Conservation (phyloP, 2,888 invertebrate species). For the Tinea pellionella region DNA sequence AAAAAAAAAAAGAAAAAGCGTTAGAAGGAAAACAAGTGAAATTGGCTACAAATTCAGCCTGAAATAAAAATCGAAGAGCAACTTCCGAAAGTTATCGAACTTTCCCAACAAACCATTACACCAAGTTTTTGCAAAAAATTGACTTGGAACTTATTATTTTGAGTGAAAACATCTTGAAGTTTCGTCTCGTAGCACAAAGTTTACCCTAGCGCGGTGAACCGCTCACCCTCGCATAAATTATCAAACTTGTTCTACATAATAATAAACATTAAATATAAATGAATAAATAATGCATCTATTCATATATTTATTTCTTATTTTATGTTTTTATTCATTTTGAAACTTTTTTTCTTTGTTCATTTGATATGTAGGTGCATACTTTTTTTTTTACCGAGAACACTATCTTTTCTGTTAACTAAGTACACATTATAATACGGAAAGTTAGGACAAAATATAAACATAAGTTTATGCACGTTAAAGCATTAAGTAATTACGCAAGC, state of each 20-base stretch:
- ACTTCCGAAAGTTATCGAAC: slow-evolving; percentile 68
- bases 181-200: slow-evolving; percentile 41
- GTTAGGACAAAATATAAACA: background rate
- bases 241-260: slow-evolving; percentile 14
- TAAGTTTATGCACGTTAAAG: background rate
- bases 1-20: background rate
- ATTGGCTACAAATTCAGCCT: slow-evolving; percentile 41
- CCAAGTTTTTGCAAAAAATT: slow-evolving; percentile 63
- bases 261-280: slow-evolving; percentile 16
- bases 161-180: slow-evolving; percentile 62
- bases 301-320: background rate
- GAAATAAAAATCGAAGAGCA: slow-evolving; percentile 53
- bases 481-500: background rate
- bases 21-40: slow-evolving; percentile 34
- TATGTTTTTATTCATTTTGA: too few relatives aligned
- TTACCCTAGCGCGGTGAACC: slow-evolving; percentile 21
- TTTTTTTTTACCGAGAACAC: too few relatives aligned
- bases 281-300: slow-evolving; percentile 9
- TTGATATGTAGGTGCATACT: too few relatives aligned
- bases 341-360: too few relatives aligned
- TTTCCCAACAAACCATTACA: slow-evolving; percentile 67
- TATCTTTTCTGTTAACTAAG: too few relatives aligned
- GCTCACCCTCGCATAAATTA: slow-evolving; percentile 17
- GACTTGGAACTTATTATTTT: slow-evolving; percentile 66
- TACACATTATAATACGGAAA: too few relatives aligned